Conservation (phyloP, 2,888 invertebrate species). For the Caenorhabditis sp. region DNA sequence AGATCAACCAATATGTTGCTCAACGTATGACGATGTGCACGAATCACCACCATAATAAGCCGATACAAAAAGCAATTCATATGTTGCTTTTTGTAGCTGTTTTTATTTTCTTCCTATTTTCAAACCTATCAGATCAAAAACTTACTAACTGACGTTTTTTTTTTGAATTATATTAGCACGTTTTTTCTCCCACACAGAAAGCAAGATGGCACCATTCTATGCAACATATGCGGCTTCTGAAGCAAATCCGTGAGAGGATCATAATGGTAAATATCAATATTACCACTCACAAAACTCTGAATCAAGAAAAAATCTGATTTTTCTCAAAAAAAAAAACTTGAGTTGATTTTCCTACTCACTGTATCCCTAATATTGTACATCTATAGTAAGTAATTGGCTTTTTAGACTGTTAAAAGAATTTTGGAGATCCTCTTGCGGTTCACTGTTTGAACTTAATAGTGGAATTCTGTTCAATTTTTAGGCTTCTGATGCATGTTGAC, state of each 20-base stretch:
- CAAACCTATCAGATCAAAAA: background rate
- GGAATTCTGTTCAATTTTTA: no score
- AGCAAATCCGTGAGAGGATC: background rate
- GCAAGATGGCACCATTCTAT: background rate
- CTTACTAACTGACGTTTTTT: background rate
- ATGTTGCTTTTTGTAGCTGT: constrained; percentile 1
- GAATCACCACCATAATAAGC: background rate
- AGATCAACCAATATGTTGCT: constrained; percentile 66
- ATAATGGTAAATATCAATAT: background rate
- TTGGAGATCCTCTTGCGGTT: background rate
- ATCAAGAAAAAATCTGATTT: background rate
- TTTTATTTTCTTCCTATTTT: constrained; percentile 1
- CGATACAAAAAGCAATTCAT: background rate
- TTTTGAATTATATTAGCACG: background rate
- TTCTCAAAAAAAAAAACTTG: background rate
- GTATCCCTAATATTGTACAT: background rate
- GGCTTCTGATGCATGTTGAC: no score
- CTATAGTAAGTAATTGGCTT: background rate
- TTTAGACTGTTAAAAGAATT: background rate
- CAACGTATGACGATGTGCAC: constrained; percentile 48
- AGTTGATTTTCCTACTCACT: background rate
- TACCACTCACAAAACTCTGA: background rate
- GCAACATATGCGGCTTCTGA: background rate
- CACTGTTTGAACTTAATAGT: background rate
- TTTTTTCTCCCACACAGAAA: background rate